These are phyloP conservation scores for Tiaroga cobitis DNA, from an alignment of 2,797 vertebrate species.

Conservation along the genomic window DNA sequence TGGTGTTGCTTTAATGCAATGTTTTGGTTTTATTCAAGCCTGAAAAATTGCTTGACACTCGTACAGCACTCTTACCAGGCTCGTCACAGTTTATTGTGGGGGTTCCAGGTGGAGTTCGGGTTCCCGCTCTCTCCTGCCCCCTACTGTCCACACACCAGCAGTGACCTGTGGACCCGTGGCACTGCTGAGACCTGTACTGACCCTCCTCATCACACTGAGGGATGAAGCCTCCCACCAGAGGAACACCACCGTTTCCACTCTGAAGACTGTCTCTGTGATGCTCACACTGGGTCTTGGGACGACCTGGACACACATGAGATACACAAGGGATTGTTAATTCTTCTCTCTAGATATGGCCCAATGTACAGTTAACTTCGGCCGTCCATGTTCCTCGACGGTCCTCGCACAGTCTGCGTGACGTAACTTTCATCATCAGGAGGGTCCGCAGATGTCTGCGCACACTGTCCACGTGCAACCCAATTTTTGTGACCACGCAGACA, in stretches of 20 bases:
- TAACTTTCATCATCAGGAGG: too few relatives aligned
- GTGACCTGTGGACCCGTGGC: slow-evolving; percentile 77
- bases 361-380: too few relatives aligned
- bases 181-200: slow-evolving; percentile 63
- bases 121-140: slow-evolving; percentile 77
- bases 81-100: slow-evolving; percentile 65
- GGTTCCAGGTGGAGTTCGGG: slow-evolving; percentile 68
- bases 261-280: slow-evolving; percentile 69
- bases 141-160: slow-evolving; percentile 82
- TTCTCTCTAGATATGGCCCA: not conserved
- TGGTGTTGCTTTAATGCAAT: too few relatives aligned
- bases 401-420: too few relatives aligned
- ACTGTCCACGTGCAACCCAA: too few relatives aligned
- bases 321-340: not conserved
- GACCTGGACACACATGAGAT: slow-evolving; percentile 31
- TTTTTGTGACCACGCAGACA: too few relatives aligned
- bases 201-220: slow-evolving; percentile 59
- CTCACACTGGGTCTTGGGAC: slow-evolving; percentile 71
- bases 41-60: not conserved
- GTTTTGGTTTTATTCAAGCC: not conserved
- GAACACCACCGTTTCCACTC: slow-evolving; percentile 55
- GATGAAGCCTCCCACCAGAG: slow-evolving; percentile 58
- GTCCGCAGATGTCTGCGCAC: too few relatives aligned
- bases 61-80: not conserved
- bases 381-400: too few relatives aligned